Percentiles rank a stretch among this genome's conserved stretches.
These are phyloP conservation scores for Heterotilapia buettikoferi DNA, from an alignment of 2,113 vertebrate species.

Conservation along the genomic window DNA sequence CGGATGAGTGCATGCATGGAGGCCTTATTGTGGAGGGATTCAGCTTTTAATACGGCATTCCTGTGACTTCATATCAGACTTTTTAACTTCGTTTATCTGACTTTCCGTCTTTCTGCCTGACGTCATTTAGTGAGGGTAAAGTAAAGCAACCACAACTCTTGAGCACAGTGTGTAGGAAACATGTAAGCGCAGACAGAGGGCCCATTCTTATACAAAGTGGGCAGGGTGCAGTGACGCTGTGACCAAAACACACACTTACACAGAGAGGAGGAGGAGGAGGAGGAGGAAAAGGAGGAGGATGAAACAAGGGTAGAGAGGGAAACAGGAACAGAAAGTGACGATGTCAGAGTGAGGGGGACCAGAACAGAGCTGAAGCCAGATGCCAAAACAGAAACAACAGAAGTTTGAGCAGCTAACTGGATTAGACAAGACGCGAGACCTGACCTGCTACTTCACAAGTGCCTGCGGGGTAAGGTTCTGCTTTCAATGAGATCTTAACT, in stretches of 20 bases:
- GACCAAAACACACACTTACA: conserved; percentile 43
- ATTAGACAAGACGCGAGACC: conserved; percentile 28
- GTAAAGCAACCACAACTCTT: conserved; percentile 57
- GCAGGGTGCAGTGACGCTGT: conserved; percentile 55
- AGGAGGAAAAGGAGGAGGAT: conserved; percentile 1
- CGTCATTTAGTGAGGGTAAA: conserved; percentile 45
- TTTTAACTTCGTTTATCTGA: not conserved
- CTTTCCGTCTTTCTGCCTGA: conserved; percentile 9
- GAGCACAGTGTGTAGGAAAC: conserved; percentile 33
- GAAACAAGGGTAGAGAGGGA: conserved; percentile 38
- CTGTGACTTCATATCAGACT: not conserved
- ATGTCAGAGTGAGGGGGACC: conserved; percentile 47
- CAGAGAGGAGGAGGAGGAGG: not conserved
- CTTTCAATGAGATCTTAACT: conserved; percentile 22
- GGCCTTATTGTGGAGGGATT: not conserved
- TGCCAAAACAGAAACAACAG: conserved; percentile 30
- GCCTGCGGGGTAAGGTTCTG: conserved; percentile 46
- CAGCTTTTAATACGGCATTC: not conserved
- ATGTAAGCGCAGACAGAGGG: conserved; percentile 61
- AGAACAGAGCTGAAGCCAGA: conserved; percentile 27
- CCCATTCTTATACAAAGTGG: conserved; percentile 69
- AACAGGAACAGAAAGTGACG: conserved; percentile 71
- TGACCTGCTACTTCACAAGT: conserved; percentile 34
- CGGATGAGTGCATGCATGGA: not conserved
- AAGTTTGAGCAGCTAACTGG: conserved; percentile 36